Evolutionary conservation across 2,888 invertebrate genomes (phyloP).

Genomic region (Zelleria hepariella): DNA sequence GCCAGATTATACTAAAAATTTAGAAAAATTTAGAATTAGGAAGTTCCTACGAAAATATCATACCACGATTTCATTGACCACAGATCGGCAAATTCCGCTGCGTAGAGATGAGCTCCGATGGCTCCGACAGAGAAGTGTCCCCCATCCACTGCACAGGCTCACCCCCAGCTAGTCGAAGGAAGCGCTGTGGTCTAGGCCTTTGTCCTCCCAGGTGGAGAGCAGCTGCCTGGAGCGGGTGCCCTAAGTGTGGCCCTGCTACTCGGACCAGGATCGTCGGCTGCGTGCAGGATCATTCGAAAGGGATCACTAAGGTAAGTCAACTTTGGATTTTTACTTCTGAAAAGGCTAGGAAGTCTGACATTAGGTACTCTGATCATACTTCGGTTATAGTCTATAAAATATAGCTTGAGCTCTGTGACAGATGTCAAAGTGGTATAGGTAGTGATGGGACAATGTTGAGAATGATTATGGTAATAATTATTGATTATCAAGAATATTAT

Average conservation of each 20-base stretch:
- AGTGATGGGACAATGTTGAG: no score
- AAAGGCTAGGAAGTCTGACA: no score
- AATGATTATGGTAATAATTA: no score
- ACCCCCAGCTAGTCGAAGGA: slow-evolving; percentile 69
- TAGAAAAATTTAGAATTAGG: background rate
- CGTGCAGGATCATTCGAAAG: slow-evolving; percentile 71
- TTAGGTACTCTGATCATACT: no score
- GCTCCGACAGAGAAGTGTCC: slow-evolving; percentile 74
- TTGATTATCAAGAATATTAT: no score
- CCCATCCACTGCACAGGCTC: slow-evolving; percentile 68
- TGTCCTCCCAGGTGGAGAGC: slow-evolving; percentile 89
- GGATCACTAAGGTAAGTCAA: slow-evolving; percentile 50
- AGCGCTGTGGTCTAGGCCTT: slow-evolving; percentile 82
- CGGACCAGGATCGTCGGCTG: slow-evolving; percentile 82
- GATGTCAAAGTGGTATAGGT: no score
- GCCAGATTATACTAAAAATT: no score
- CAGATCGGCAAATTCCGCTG: slow-evolving; percentile 80
- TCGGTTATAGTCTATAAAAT: no score
- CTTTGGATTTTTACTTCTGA: background rate
- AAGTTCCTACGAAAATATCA: background rate
- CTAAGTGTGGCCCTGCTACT: slow-evolving; percentile 81
- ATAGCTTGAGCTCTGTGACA: no score
- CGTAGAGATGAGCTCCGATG: slow-evolving; percentile 70
- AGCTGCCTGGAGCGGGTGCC: slow-evolving; percentile 84
- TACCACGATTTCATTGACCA: background rate